Percentiles rank a stretch among this genome's conserved stretches.
phyloP scores from a whole-genome alignment of 2,888 invertebrate genomes.

The Drosophila borborema region DNA sequence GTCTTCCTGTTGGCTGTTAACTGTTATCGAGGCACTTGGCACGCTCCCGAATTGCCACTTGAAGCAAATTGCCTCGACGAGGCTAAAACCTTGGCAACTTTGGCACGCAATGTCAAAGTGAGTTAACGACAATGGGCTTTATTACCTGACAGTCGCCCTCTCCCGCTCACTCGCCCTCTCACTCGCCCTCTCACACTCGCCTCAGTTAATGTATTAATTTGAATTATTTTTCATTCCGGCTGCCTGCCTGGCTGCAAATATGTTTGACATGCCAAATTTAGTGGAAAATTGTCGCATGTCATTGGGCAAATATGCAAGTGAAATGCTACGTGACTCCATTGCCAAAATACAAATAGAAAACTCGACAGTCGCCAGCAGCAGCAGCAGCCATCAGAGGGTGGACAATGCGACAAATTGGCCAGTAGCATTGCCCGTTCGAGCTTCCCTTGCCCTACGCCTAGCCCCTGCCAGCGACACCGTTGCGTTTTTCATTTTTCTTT shows the following conservation, averaged over 20 bases:
- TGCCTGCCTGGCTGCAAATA: conserved; percentile 46
- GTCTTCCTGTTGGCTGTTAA: conserved; percentile 33
- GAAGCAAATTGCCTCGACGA: conserved; percentile 70
- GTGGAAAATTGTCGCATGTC: conserved; percentile 81
- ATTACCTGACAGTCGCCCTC: conserved; percentile 63
- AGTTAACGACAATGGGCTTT: conserved; percentile 67
- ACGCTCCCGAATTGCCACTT: conserved; percentile 81
- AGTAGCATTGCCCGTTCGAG: conserved; percentile 19
- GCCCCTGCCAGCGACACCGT: conserved; percentile 13
- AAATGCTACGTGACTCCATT: conserved; percentile 75
- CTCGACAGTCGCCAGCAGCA: conserved; percentile 11
- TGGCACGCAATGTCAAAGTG: conserved; percentile 54
- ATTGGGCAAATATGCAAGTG: conserved; percentile 75
- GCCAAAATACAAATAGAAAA: conserved; percentile 50
- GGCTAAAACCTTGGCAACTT: conserved; percentile 64
- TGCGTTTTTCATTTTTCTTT: conserved; percentile 37
- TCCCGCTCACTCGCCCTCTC: not conserved
- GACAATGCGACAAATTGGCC: conserved; percentile 75
- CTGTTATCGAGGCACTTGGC: conserved; percentile 75
- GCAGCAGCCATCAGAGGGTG: conserved; percentile 4
- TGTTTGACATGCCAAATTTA: conserved; percentile 79
- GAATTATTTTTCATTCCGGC: conserved; percentile 56
- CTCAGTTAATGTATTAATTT: conserved; percentile 75
- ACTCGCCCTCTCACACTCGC: conserved; percentile 2
- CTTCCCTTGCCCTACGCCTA: not conserved